These are phyloP conservation scores for Martes martes DNA, from an alignment of 2,113 vertebrate species.

Conservation along the genomic window DNA sequence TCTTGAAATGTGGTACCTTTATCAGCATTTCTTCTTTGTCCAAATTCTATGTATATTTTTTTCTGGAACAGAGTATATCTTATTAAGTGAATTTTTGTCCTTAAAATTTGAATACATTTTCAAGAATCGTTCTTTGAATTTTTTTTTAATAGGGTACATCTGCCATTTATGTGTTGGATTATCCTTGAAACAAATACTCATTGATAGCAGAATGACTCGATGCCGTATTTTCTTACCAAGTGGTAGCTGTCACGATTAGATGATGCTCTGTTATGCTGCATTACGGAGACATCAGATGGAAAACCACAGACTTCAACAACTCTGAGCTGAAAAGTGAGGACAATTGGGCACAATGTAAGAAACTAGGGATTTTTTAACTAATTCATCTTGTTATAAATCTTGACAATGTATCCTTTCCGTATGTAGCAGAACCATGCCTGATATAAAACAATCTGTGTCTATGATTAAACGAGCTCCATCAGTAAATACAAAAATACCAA, in stretches of 20 bases:
- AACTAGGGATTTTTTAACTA: background rate
- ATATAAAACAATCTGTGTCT: background rate
- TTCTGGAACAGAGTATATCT: background rate
- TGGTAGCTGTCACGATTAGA: background rate
- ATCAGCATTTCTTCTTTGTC: background rate
- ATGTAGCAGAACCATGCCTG: background rate
- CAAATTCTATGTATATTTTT: background rate
- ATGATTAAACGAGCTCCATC: background rate
- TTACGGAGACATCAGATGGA: background rate
- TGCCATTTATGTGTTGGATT: background rate
- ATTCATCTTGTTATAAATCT: background rate
- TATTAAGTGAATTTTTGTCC: background rate
- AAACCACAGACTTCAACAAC: background rate
- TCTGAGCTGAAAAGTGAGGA: background rate
- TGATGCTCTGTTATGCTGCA: background rate
- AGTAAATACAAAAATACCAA: background rate
- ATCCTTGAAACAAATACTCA: background rate
- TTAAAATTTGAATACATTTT: background rate
- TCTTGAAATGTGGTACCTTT: background rate
- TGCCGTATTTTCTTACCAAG: background rate
- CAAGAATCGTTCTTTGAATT: background rate
- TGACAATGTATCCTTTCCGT: background rate
- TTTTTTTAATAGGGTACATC: background rate
- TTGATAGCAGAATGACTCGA: background rate
- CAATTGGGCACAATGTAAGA: background rate